Evolutionary conservation across 2,797 vertebrate species (phyloP), one percentile per base, ranked within the genome.

Genomic region (Pantherophis alleghaniensis): DNA sequence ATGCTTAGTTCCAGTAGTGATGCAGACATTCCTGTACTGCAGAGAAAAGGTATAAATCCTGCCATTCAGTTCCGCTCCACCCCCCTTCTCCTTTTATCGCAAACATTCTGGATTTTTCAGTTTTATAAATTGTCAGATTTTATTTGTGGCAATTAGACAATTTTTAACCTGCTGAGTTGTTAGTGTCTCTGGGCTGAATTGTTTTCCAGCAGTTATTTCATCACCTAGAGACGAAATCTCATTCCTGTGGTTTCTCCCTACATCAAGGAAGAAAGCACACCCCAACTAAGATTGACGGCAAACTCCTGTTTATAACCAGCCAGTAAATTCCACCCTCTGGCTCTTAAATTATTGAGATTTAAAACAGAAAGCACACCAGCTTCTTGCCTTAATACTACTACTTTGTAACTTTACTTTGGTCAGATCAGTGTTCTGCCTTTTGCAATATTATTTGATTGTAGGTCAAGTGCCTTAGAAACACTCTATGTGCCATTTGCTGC

Each of bases 401-500:
- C 3, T 79, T 79, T 42, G 7, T 42, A 79, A 79, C 74, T 42
- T 79, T 42, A 79, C 74, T 79, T 79, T 79, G 9, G 37, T 79
- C 69, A 79, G 69, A 20, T 79, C 69, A 74, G 32, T 37, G 37
- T 42, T 79, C n/a, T 74, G 66, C 66, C 14, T 37, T 79, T 22
- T 47, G 74, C 74, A 79, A 11, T 47, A 79, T 42, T 79, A 79
- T 79, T 79, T 47, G 37, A 83, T 83, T 24, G 20, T 83, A 47
- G 37, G 37, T 47, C 20, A 47, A 47, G 20, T 24, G 74, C 37
- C 74, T 24, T 83, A 37, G 74, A 83, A 83, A 83, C 37, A 10
- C 37, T 83, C 18, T 47, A 83, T 24, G 37, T 83, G 37, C 37
- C 37, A 47, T 89, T 95, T 88, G 55, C 89, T 91, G 93, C 91